Evolutionary conservation across 2,113 vertebrate species (phyloP).

Genomic region (Dolichotis patagonum): DNA sequence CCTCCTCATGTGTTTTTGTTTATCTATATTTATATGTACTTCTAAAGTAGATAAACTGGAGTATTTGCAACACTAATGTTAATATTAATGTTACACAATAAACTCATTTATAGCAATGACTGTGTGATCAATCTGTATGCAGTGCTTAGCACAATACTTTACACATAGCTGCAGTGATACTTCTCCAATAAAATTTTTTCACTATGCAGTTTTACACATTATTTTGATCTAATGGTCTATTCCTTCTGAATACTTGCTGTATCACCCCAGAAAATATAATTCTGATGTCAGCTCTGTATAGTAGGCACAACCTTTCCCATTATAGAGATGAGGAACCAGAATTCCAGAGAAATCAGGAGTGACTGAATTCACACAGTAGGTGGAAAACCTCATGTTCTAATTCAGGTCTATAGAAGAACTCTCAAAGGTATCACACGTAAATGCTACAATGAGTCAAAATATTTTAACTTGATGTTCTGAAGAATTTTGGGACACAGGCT

Average conservation of each 20-base stretch:
- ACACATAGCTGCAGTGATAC: not conserved
- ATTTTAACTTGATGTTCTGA: not conserved
- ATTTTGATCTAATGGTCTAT: not conserved
- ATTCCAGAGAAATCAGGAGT: not conserved
- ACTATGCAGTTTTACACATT: not conserved
- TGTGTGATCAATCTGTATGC: not conserved
- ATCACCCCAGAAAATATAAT: conserved; percentile 3
- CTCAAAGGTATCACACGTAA: not conserved
- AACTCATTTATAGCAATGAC: not conserved
- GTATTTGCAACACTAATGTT: not conserved
- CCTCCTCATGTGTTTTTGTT: not conserved
- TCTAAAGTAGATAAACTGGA: not conserved
- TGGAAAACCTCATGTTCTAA: not conserved
- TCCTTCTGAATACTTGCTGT: not conserved
- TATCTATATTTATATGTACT: not conserved
- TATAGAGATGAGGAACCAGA: not conserved
- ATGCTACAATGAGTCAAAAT: not conserved
- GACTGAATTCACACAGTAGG: not conserved
- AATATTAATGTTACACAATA: not conserved
- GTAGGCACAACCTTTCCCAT: not conserved
- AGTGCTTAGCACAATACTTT: no score
- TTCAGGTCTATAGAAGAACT: not conserved
- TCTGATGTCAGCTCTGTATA: not conserved
- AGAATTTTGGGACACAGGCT: not conserved
- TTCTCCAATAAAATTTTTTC: not conserved